These are phyloP conservation scores for Agrotis puta DNA, from an alignment of 2,888 invertebrate genomes.

Conservation along the genomic window DNA sequence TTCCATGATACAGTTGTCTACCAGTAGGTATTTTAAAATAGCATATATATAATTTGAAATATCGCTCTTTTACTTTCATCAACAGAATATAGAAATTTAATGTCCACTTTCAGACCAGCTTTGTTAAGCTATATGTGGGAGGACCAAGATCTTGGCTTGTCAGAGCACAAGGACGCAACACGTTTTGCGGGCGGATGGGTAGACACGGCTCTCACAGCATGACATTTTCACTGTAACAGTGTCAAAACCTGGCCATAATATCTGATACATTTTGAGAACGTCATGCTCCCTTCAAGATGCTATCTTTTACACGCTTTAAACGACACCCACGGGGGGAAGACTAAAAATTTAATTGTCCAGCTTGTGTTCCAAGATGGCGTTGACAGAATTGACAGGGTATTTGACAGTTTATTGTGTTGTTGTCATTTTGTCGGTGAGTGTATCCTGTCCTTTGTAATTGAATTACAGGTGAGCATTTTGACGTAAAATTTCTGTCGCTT, in stretches of 20 bases:
- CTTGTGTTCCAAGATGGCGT: background rate
- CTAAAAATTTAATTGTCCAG: constrained; percentile 48
- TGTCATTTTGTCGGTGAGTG: background rate
- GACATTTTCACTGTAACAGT: constrained; percentile 48
- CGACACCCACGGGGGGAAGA: constrained; percentile 42
- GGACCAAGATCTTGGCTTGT: constrained; percentile 41
- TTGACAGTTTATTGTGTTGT: constrained; percentile 8
- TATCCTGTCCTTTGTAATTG: background rate
- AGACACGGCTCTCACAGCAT: constrained; percentile 43
- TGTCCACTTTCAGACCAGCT: constrained; percentile 11
- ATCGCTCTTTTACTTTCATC: too few relatives aligned
- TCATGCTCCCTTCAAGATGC: constrained; percentile 53
- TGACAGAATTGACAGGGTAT: constrained; percentile 21
- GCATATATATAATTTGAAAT: too few relatives aligned
- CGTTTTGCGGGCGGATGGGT: constrained; percentile 52
- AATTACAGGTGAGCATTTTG: background rate
- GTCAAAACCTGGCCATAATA: constrained; percentile 47
- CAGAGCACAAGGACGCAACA: constrained; percentile 45
- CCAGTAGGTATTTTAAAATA: too few relatives aligned
- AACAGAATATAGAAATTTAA: constrained; percentile 11
- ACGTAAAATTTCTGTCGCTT: too few relatives aligned
- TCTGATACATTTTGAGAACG: constrained; percentile 58
- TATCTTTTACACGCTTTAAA: constrained; percentile 38
- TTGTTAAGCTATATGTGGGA: constrained; percentile 44
- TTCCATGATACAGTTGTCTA: too few relatives aligned